Base-by-base conservation (phyloP, 2,888 invertebrate species). In the Hermaeophaga mercurialis region DNA sequence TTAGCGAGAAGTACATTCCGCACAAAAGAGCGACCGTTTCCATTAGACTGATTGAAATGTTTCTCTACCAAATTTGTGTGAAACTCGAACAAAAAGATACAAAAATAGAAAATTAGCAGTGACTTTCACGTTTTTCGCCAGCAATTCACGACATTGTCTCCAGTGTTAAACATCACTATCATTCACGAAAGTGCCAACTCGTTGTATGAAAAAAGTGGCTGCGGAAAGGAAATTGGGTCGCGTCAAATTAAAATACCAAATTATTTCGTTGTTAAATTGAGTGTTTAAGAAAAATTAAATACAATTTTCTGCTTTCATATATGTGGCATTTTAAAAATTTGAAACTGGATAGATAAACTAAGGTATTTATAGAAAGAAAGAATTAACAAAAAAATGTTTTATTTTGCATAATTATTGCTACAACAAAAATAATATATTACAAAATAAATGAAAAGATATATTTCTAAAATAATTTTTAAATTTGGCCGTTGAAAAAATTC, bases 61-160 rank as follows among this genome's bases (percentile, higher is more conserved):
- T 43, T 41, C 26, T 41, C 18, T 12, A 24, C 50, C 43, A 26
- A 31, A 33, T 50, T 41, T 41, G 31, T 50, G 50, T 41, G 33
- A 41, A 33, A 22, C 36, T 47, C 36, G 15, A 9, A 24, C 24
- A 24, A 36, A 36, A 36, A 36, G 39, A 41, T 31, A 50, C 12
- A 33, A 50, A 50, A 50, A 41, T 43, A 33, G 43, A 18, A 33
- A 50, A 50, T 50, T 50, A 50, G 43, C 22, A 43, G 50, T 33
- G 50, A 50, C 41, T 50, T 49, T 26, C 24, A 18, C 31, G 31
- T 43, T 50, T 50, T 50, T 14, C 22, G 8, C 12, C 11, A 31
- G 26, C 33, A 41, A 31, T 33, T 18, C 50, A 33, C 31, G 19
- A 33, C 19, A 49, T 49, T 41, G 41, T 49, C 8, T 11, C 3